phyloP scores from a whole-genome alignment of 2,888 invertebrate genomes.

The Podotricha telesiphe region DNA sequence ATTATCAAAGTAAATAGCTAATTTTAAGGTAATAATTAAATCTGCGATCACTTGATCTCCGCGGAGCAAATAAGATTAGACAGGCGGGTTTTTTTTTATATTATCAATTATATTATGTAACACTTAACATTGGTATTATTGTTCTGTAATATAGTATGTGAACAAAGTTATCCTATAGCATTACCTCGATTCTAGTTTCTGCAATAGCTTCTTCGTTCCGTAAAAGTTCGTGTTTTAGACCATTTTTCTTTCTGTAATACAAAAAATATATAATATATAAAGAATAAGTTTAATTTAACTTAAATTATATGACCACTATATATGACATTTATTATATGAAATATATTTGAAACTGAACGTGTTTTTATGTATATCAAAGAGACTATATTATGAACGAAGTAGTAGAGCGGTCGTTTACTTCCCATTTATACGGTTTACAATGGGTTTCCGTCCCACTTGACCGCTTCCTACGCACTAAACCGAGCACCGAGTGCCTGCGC shows the following conservation, averaged over 20 bases:
- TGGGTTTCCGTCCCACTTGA: constrained; percentile 65
- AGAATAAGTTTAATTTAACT: not conserved
- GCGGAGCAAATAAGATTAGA: too few species aligned
- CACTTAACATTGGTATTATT: too few species aligned
- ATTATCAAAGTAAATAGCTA: too few species aligned
- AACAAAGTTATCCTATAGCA: not conserved
- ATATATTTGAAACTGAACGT: constrained; percentile 8
- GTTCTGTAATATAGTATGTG: not conserved
- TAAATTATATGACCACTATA: not conserved
- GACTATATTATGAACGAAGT: constrained; percentile 2
- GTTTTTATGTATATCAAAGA: constrained; percentile 1
- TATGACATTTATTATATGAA: not conserved
- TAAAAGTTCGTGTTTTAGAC: constrained; percentile 74
- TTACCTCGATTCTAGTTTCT: constrained; percentile 77
- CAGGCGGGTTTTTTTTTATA: too few species aligned
- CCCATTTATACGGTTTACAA: constrained; percentile 34
- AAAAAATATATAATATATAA: too few species aligned
- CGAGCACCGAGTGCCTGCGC: constrained; percentile 17
- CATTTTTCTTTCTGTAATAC: constrained; percentile 72
- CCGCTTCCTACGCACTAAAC: constrained; percentile 68
- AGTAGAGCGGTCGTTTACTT: constrained; percentile 40
- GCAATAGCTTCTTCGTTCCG: constrained; percentile 75
- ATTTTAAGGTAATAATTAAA: too few species aligned
- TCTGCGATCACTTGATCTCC: too few species aligned
- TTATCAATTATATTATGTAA: too few species aligned